Base-by-base conservation (phyloP, 2,113 vertebrate genomes). In the Scomber japonicus region DNA sequence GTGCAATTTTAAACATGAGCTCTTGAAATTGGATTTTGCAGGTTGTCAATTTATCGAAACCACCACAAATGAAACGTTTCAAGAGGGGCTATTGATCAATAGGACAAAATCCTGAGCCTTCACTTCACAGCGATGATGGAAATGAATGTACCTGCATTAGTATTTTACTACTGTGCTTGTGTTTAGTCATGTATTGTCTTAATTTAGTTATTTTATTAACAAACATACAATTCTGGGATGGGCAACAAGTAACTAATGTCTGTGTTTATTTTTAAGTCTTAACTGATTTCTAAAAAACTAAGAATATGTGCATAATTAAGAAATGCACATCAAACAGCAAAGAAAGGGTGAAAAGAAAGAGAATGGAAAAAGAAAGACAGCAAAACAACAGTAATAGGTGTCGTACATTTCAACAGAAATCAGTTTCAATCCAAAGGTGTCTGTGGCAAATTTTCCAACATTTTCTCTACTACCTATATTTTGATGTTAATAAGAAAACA, bases 31-130 rank as follows among this genome's bases (percentile, higher is more conserved):
- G 3, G 6, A 40, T 40, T 40, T 40, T 21, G 5, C 21, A 56
- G 21, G 19, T 24, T 77, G 14, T 50, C 12, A 44, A 51, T 30
- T n/a, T 0, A 19, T 70, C 67, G 61, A 40, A 49, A 40, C 17
- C 1, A 56, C 8, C 0, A 2, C 0, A 19, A 11, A 75, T 15
- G 17, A 44, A 60, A 35, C 30, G 13, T 68, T 70, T 68, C 2
- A 15, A 35, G 30, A 66, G 46, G 9, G 5, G 8, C n/a, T 11
- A 40, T 46, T 67, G 80, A 84, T 87, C 75, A 91, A 88, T 88
- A 84, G 86, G 88, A 88, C 71, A 65, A 65, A 84, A 91, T 88
- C 86, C 88, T 73, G 83, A 89, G 77, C 50, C 66, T 78, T 75
- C 74, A 63, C 44, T 78, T 78, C 24, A 71, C 7, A 59, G 30